A percentile compares a stretch with the other conserved stretches of the same genome.
phyloP scores from a whole-genome alignment of 1,140 invertebrate genomes.

The Agrilus planipennis region DNA sequence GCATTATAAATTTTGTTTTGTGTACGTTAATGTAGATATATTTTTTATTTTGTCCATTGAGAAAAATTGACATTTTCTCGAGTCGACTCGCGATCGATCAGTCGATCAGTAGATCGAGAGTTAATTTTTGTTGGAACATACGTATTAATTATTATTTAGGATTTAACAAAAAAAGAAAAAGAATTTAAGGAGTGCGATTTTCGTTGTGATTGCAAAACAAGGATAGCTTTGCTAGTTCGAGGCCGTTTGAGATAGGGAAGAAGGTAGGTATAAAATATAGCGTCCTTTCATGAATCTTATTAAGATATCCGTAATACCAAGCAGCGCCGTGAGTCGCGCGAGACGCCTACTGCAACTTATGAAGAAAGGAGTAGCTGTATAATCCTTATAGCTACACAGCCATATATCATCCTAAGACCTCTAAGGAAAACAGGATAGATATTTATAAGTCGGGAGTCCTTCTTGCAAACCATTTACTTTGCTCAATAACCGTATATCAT shows the following conservation, averaged over 20 bases:
- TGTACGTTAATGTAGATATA: too few species aligned
- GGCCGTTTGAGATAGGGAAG: constrained; percentile 39
- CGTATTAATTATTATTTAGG: too few species aligned
- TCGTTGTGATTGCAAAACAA: too few species aligned
- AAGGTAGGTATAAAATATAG: constrained; percentile 60
- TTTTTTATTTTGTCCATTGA: too few species aligned
- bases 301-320: constrained; percentile 48
- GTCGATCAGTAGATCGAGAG: too few species aligned
- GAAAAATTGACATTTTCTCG: too few species aligned
- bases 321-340: constrained; percentile 30
- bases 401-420: constrained; percentile 36
- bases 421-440: constrained; percentile 37
- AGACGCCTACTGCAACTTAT: constrained; percentile 30
- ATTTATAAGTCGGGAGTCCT: constrained; percentile 34
- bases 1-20: too few species aligned
- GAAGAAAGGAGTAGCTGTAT: constrained; percentile 38
- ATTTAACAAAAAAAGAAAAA: too few species aligned
- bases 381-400: constrained; percentile 37
- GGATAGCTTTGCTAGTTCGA: too few species aligned
- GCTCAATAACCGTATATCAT: constrained; percentile 36
- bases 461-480: constrained; percentile 33
- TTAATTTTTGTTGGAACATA: too few species aligned
- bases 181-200: too few species aligned
- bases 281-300: constrained; percentile 60
- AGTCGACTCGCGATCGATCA: too few species aligned